Percentiles rank a stretch among this genome's conserved stretches.
Conservation (phyloP, 1,140 invertebrate species). For the Hylyphantes graminicola region DNA sequence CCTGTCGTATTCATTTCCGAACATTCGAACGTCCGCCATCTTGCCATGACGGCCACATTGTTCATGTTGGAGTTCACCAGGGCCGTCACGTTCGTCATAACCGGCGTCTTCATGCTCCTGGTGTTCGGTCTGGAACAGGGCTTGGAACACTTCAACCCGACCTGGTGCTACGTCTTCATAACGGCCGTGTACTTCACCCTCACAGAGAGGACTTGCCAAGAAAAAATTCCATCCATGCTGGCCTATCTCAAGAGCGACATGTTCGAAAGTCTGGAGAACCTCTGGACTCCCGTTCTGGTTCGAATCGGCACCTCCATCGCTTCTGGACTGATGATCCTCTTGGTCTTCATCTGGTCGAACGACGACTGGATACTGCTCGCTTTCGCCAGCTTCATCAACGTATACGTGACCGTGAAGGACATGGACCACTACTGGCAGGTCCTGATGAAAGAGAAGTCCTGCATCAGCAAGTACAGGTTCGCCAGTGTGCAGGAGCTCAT, state of each 20-base stretch:
- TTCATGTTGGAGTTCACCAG: conserved; percentile 85
- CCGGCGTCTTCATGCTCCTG: conserved; percentile 79
- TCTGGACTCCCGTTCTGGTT: conserved; percentile 77
- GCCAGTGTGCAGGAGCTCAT: conserved; percentile 76
- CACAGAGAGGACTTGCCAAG: conserved; percentile 75
- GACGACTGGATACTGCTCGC: conserved; percentile 68
- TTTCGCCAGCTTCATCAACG: conserved; percentile 75
- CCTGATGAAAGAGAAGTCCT: conserved; percentile 73
- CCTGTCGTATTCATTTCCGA: conserved; percentile 79
- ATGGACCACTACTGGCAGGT: conserved; percentile 71
- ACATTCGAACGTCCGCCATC: conserved; percentile 78
- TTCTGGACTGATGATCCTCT: conserved; percentile 64
- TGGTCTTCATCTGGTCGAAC: conserved; percentile 57
- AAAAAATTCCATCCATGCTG: conserved; percentile 74
- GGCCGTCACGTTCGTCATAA: conserved; percentile 82
- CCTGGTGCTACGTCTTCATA: conserved; percentile 73
- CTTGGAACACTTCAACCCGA: conserved; percentile 79
- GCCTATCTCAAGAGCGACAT: conserved; percentile 72
- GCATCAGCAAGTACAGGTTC: conserved; percentile 75
- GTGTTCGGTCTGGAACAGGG: conserved; percentile 82
- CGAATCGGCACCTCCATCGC: conserved; percentile 71
- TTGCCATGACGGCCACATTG: conserved; percentile 83
- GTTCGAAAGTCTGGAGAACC: conserved; percentile 76
- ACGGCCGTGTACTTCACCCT: conserved; percentile 79
- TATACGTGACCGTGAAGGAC: conserved; percentile 76